Evolutionary conservation across 2,113 vertebrate species (phyloP).

Genomic region (Paraplagusia blochii): DNA sequence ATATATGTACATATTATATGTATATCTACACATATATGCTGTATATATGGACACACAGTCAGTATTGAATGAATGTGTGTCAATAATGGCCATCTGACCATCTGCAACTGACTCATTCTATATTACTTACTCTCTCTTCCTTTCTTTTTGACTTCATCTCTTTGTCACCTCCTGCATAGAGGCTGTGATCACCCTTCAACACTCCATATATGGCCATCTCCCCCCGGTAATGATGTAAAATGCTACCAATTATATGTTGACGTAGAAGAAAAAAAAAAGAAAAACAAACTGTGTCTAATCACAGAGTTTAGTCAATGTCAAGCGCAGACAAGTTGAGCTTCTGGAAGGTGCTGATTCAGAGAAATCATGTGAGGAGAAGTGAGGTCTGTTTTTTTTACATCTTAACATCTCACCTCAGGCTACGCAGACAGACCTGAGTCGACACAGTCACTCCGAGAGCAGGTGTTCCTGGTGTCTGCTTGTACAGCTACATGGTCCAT

Average conservation of each 20-base stretch:
- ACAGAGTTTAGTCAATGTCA: constrained; percentile 12
- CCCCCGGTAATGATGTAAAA: background rate
- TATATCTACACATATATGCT: too few relatives aligned
- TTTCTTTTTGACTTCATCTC: constrained; percentile 23
- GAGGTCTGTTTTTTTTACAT: background rate
- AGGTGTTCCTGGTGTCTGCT: constrained; percentile 35
- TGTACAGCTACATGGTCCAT: background rate
- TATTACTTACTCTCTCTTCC: background rate
- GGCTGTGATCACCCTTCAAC: background rate
- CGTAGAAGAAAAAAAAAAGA: too few relatives aligned
- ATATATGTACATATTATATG: too few relatives aligned
- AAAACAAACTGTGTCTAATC: too few relatives aligned
- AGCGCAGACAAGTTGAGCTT: constrained; percentile 20
- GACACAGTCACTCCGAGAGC: constrained; percentile 23
- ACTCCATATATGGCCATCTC: constrained; percentile 35
- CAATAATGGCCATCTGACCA: too few relatives aligned
- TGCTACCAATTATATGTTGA: constrained; percentile 30
- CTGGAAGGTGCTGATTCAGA: background rate
- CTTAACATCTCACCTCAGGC: background rate
- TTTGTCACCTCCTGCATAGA: constrained; percentile 49
- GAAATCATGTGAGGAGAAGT: background rate
- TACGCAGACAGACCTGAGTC: background rate
- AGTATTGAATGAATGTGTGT: too few relatives aligned
- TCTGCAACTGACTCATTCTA: too few relatives aligned
- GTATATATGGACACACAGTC: too few relatives aligned